Evolutionary conservation across 1,140 invertebrate species (phyloP), one percentile per base, ranked within the genome.

Genomic region (Drosophila persimilis): DNA sequence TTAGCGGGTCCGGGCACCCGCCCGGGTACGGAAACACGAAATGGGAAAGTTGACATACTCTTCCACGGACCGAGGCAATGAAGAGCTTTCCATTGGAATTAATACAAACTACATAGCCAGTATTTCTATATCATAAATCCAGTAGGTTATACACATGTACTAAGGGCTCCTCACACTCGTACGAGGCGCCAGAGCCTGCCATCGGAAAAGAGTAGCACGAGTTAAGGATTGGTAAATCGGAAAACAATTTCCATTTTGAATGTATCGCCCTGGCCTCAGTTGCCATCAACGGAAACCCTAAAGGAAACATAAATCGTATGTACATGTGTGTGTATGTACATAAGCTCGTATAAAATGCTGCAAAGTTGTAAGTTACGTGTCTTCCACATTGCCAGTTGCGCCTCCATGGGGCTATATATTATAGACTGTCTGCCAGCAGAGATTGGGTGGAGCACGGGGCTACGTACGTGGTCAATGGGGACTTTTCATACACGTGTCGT

Each of bases 391-490:
- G 74, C 64, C 59, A 64, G 60, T 65, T 50, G 53, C 50, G 72
- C 61, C 81, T 73, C 69, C 63, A 53, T 54, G 61, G 81, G 69
- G 73, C 77, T 67, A 86, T 85, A 77, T 77, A 64, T 80, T 74
- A 66, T 51, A 48, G 67, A 53, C 51, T 22, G 31, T 31, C 31
- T 53, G 51, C 63, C 65, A 39, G 57, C 51, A 57, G 64, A 56
- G 56, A 69, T 67, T 29, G 17, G 17, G 31, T 11, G 13, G 15
- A 20, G 6, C 17, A 17, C 35, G 57, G 51, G 51, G 50, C 54
- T 48, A 20, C 31, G 43, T 53, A 44, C 53, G 56, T 83, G 69
- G 56, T 70, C 80, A 85, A 46, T 70, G 65, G 80, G 81, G 73
- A 80, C 62, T 65, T 61, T 53, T 15, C 17, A 44, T 29, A 78